Base-by-base conservation (phyloP, 2,888 invertebrate species). In the Netelia melanura region DNA sequence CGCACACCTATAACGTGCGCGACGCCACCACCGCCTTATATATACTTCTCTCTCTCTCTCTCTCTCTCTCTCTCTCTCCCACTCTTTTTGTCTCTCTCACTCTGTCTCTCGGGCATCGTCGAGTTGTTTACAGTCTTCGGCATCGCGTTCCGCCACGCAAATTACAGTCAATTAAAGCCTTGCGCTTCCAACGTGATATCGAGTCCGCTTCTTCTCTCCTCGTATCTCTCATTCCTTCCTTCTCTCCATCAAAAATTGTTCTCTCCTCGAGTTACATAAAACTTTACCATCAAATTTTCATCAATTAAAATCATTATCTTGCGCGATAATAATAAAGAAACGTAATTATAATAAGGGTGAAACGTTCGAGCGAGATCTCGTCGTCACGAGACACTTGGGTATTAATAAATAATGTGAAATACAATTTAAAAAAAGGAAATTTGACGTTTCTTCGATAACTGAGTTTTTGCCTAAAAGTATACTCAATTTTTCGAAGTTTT, bases 141-240 rank as follows among this genome's bases (percentile, higher is more conserved):
- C 83, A 87, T 88, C 84, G 87, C 87, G 88, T 89, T 87, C 88
- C 86, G 86, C 88, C 83, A 88, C 86, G 89, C 87, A 90, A 90
- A 91, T 91, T 90, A 89, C 89, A 88, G 89, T 91, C 90, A 90
- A 91, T 91, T 90, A 91, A 89, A 90, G 88, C 77, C 88, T 87
- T 88, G 77, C 87, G 85, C 87, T 81, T 86, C 84, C 82, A 85
- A 87, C 88, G 87, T 87, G 89, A 89, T 90, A 89, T 90, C 88
- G 88, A 89, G 86, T 88, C 83, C 84, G 74, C 79, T 71, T 67
- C 61, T 78, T 25, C 80, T 80, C 72, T 67, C 65, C 38, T 21
- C 43, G 44, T 65, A 65, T 70, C 70, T 68, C 54, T 25, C 54
- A 43, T 64, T 21, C 43, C 30, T 56, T 25, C 38, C 54, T 54